Conservation (phyloP, 2,888 invertebrate species). For the Acanthosoma haemorrhoidale region DNA sequence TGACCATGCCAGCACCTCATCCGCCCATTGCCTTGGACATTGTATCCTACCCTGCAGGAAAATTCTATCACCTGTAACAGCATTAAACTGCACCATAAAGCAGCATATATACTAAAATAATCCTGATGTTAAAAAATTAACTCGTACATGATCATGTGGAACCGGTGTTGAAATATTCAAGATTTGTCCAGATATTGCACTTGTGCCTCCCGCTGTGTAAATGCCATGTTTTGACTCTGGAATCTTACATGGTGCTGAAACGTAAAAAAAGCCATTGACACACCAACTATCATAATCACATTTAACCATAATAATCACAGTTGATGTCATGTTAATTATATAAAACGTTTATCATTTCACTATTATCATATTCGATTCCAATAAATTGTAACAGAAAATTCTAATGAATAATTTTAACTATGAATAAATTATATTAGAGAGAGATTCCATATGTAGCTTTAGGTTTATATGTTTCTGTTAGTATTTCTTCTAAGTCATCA, state of each 20-base stretch:
- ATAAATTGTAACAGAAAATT: too few species aligned
- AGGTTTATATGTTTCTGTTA: too few species aligned
- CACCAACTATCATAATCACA: background rate
- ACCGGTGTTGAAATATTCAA: conserved; percentile 36
- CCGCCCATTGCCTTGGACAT: conserved; percentile 59
- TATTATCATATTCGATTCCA: too few species aligned
- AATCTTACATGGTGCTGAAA: conserved; percentile 63
- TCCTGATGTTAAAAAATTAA: background rate
- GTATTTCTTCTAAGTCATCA: too few species aligned
- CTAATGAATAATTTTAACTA: too few species aligned
- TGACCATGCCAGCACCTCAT: conserved; percentile 74
- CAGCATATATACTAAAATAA: background rate
- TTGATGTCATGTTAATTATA: background rate
- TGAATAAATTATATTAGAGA: too few species aligned
- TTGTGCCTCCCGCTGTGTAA: conserved; percentile 46
- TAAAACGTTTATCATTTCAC: too few species aligned
- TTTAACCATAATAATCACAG: background rate
- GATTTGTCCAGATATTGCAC: conserved; percentile 36
- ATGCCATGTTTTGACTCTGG: conserved; percentile 64
- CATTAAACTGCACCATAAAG: background rate
- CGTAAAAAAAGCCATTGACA: conserved; percentile 4
- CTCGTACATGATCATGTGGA: conserved; percentile 18
- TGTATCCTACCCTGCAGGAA: conserved; percentile 66
- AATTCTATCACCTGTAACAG: conserved; percentile 63
- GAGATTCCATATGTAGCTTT: too few species aligned